phyloP scores from a whole-genome alignment of 2,797 vertebrate genomes.

The Galaxias olidus region DNA sequence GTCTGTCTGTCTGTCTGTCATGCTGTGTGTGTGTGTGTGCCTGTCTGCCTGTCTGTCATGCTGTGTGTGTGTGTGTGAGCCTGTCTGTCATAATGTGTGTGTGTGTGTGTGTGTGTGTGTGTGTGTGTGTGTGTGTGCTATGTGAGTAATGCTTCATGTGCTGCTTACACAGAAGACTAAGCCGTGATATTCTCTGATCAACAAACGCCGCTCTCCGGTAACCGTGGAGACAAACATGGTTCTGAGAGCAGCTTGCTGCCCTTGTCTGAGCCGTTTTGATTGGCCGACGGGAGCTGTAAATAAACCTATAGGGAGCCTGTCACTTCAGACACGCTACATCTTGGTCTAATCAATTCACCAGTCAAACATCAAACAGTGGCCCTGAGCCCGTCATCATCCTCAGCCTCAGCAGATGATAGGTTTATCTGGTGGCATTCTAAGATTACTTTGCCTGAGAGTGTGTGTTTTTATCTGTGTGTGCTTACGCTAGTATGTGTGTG shows the following conservation, averaged over 20 bases:
- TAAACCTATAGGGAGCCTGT: conserved; percentile 54
- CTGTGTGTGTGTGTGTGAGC: too few species aligned
- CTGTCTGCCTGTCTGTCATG: too few species aligned
- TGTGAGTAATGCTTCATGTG: conserved; percentile 22
- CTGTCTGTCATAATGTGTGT: too few species aligned
- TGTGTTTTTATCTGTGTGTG: not conserved
- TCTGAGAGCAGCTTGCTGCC: conserved; percentile 22
- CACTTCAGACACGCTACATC: conserved; percentile 55
- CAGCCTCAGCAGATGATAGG: conserved; percentile 67
- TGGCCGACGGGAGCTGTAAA: conserved; percentile 51
- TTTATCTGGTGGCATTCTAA: conserved; percentile 77
- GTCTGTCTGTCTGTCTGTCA: too few species aligned
- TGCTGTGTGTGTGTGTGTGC: too few species aligned
- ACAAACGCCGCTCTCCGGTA: conserved; percentile 29
- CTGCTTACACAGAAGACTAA: conserved; percentile 39
- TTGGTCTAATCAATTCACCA: conserved; percentile 69
- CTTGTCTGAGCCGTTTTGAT: conserved; percentile 32
- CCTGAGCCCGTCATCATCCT: conserved; percentile 60
- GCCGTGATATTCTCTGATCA: conserved; percentile 19
- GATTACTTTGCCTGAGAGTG: conserved; percentile 56
- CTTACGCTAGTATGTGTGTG: too few species aligned
- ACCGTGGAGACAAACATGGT: conserved; percentile 26
- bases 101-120: too few species aligned
- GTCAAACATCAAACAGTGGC: conserved; percentile 66
- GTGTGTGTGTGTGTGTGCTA: conserved; percentile 3